Evolutionary conservation across 2,888 invertebrate genomes (phyloP), one percentile per base, ranked within the genome.

Genomic region (Capitulum mitella): DNA sequence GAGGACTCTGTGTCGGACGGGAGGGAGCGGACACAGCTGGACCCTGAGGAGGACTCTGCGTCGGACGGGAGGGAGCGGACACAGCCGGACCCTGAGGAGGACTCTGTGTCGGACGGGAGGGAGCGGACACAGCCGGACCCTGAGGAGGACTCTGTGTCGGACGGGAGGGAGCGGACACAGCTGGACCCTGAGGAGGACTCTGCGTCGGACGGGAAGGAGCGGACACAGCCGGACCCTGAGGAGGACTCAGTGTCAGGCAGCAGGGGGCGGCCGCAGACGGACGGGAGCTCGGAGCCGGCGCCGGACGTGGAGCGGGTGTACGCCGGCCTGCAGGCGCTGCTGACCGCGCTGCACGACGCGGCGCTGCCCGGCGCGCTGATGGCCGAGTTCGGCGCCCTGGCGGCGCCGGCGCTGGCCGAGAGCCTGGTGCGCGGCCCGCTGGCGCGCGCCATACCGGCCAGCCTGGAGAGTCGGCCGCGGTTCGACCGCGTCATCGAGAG

Each of bases 371-470:
- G n/a, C 29, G 6, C 58, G 12, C 58, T 58, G 29, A n/a, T 58
- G 58, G 58, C 58, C 58, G 58, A 58, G 58, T 58, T 58, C 29
- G 58, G 58, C n/a, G 58, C 58, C n/a, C 58, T 58, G 58, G 58
- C 58, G n/a, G 58, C n/a, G 3, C n/a, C 58, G 58, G 10, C 58
- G 58, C 58, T 58, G 58, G 29, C 58, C 58, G n/a, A 58, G 58
- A n/a, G 29, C n/a, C 58, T 58, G 58, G 58, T 58, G n/a, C n/a
- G 6, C n/a, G 58, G 58, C 0, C 58, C 58, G 8, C 58, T 58
- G 58, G 10, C 58, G 58, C n/a, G n/a, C n/a, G 58, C 58, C 58
- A 58, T 58, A n/a, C 58, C 58, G n/a, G 26, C 58, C 58, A n/a
- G 58, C 10, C 58, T 29, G 58, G n/a, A 58, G 58, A n/a, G 29